Conservation (phyloP, 2,797 vertebrate species). For the Mormyrus proboscirostris region DNA sequence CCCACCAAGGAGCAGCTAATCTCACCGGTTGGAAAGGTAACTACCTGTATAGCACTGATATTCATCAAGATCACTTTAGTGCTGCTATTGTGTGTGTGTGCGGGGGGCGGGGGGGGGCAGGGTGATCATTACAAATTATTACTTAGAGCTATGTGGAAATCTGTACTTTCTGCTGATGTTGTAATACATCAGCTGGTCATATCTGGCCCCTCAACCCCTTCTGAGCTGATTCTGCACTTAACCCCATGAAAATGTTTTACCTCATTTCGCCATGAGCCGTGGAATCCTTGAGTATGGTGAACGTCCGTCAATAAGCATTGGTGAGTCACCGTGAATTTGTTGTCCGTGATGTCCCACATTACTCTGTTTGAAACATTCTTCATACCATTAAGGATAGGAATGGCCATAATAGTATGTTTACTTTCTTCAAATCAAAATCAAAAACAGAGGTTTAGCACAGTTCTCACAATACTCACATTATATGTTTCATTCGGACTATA, state of each 20-base stretch:
- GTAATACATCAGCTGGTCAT: conserved; percentile 97
- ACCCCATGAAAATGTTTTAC: conserved; percentile 38
- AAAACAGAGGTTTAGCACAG: background rate
- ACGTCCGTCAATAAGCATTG: background rate
- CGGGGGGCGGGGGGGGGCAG: conserved; percentile 61
- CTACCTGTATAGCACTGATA: conserved; percentile 92
- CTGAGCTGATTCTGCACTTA: conserved; percentile 86
- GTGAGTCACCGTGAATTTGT: background rate
- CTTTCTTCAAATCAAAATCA: background rate
- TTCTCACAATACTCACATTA: background rate
- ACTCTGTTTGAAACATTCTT: background rate
- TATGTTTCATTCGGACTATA: background rate
- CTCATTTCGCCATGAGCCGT: too few relatives aligned
- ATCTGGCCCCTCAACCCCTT: conserved; percentile 79
- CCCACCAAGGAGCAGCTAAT: conserved; percentile 76
- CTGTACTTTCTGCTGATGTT: conserved; percentile 95
- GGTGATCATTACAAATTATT: conserved; percentile 99
- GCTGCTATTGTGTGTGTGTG: conserved; percentile 67
- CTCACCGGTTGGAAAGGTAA: conserved; percentile 97
- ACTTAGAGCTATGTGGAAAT: conserved; percentile 97
- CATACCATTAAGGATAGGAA: background rate
- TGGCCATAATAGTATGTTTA: background rate
- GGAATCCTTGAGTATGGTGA: background rate
- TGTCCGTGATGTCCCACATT: background rate
- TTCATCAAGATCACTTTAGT: conserved; percentile 93